These are phyloP conservation scores for Hylaea fasciaria DNA, from an alignment of 2,888 invertebrate species.

Conservation along the genomic window DNA sequence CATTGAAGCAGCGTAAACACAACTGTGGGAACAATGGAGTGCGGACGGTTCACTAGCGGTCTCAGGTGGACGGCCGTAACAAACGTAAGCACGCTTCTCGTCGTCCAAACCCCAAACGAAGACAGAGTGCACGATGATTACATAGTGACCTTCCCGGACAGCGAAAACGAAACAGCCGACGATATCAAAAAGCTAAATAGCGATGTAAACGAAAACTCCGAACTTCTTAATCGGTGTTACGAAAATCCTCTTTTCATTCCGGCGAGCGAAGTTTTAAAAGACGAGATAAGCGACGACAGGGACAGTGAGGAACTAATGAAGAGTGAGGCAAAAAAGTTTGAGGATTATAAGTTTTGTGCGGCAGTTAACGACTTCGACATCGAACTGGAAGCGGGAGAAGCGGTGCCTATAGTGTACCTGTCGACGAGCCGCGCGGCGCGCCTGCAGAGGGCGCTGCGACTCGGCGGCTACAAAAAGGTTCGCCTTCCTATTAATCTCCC, in stretches of 20 bases:
- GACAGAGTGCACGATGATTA: constrained; percentile 66
- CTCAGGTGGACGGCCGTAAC: constrained; percentile 65
- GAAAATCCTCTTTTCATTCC: constrained; percentile 75
- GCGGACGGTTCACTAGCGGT: constrained; percentile 63
- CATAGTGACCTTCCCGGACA: constrained; percentile 69
- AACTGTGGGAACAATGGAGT: constrained; percentile 66
- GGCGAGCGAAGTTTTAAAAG: constrained; percentile 67
- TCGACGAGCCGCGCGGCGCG: constrained; percentile 80
- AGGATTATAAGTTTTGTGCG: constrained; percentile 78
- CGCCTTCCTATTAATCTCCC: constrained; percentile 45
- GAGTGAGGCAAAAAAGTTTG: constrained; percentile 70
- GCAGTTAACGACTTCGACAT: constrained; percentile 80
- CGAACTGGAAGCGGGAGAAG: constrained; percentile 73
- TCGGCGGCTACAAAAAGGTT: constrained; percentile 85
- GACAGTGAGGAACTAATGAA: constrained; percentile 71
- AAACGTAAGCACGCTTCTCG: constrained; percentile 52
- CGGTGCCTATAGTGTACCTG: constrained; percentile 79
- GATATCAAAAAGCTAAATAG: constrained; percentile 52
- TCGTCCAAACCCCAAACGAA: constrained; percentile 55
- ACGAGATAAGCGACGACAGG: constrained; percentile 65
- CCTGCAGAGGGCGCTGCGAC: constrained; percentile 83
- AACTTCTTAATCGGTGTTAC: constrained; percentile 65
- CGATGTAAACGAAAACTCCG: constrained; percentile 53
- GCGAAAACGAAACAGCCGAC: constrained; percentile 56
- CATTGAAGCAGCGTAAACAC: constrained; percentile 48